Conservation (phyloP, 2,797 vertebrate species). For the Chelonia mydas region DNA sequence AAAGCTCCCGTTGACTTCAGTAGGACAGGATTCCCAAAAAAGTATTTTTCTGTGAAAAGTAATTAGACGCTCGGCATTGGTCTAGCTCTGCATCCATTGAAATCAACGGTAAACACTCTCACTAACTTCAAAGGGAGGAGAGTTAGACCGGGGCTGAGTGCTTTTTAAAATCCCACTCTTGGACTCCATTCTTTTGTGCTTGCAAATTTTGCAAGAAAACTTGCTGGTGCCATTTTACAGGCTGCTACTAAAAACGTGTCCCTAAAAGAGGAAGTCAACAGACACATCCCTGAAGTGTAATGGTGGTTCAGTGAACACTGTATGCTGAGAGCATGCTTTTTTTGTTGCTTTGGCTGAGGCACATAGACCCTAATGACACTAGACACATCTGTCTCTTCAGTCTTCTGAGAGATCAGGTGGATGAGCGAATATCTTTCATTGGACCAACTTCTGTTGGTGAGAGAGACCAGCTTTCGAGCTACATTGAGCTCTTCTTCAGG, state of each 20-base stretch:
- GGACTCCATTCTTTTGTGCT: neutral
- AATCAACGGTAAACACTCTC: neutral
- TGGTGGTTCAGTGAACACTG: too few relatives aligned
- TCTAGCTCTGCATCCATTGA: neutral
- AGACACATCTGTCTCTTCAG: too few relatives aligned
- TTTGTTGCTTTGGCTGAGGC: too few relatives aligned
- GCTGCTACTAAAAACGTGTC: neutral
- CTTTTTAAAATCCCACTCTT: neutral
- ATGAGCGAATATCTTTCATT: too few relatives aligned
- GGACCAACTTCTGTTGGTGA: too few relatives aligned
- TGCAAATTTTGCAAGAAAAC: neutral
- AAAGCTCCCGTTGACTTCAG: neutral
- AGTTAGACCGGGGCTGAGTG: neutral
- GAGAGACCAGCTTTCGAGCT: too few relatives aligned
- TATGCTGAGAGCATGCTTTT: too few relatives aligned
- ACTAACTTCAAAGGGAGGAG: neutral
- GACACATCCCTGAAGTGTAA: too few relatives aligned
- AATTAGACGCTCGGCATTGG: neutral
- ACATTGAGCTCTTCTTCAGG: too few relatives aligned
- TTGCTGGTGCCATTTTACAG: neutral
- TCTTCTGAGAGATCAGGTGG: too few relatives aligned
- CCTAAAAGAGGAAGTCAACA: too few relatives aligned
- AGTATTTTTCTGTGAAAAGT: neutral
- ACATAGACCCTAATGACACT: too few relatives aligned
- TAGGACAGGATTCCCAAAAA: neutral